Evolutionary conservation across 2,888 invertebrate genomes (phyloP), one percentile per base, ranked within the genome.

Genomic region (Branchellion lobata): DNA sequence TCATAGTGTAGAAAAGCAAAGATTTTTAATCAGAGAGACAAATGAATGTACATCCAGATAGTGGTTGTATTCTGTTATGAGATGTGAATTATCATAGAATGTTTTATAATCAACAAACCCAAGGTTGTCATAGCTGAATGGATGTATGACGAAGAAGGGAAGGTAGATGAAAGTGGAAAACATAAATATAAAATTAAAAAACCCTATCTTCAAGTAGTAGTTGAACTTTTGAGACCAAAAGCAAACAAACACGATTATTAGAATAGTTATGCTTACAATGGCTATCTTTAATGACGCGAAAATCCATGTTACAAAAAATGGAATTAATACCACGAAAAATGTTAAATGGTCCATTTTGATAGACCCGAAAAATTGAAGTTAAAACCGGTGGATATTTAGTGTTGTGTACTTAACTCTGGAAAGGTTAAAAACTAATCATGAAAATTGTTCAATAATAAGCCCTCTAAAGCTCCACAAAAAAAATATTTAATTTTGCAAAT

Each of bases 201-300:
- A 21, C 51, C 51, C 47, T 40, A 75, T 75, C 53, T 75, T 75
- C 29, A 75, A 40, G 31, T 53, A 75, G 33, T 75, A 75, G 5
- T 57, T 57, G 61, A 57, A 57, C 24, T 57, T n/a, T n/a, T 57
- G 61, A 5, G 61, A n/a, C 21, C 24, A 57, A 57, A 5, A 24
- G 3, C n/a, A 5, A 5, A n/a, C 61, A 3, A 57, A n/a, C n/a
- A 18, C 21, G 21, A 57, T 8, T 24, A 24, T 18, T 3, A 57
- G 5, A n/a, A 57, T 3, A 18, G 61, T 14, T 24, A n/a, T 57
- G 21, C 3, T 24, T 57, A 57, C n/a, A 5, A 24, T 3, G 21
- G 61, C n/a, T 24, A 57, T 24, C 24, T 57, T 57, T 8, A 57
- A 57, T n/a, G 61, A 57, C 24, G 61, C 24, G 21, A 57, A 57